phyloP scores from a whole-genome alignment of 2,113 vertebrate species.

The Bettongia penicillata region DNA sequence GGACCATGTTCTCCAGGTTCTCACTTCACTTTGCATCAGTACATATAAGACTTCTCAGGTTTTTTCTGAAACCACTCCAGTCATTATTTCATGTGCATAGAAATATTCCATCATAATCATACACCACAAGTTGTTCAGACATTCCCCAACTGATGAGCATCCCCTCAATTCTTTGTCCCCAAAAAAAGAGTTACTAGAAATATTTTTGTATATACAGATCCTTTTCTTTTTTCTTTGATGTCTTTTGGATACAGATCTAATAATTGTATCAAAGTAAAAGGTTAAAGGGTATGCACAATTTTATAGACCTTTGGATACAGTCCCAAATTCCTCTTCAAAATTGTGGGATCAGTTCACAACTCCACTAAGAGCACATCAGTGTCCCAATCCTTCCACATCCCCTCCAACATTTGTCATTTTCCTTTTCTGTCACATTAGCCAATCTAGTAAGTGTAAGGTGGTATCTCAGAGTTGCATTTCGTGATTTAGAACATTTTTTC shows the following conservation, averaged over 20 bases:
- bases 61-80: neutral
- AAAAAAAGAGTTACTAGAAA: neutral
- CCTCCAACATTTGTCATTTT: neutral
- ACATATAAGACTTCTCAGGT: neutral
- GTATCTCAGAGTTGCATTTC: neutral
- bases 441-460: neutral
- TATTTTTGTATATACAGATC: neutral
- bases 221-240: no score
- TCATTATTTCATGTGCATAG: neutral
- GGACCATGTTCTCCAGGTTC: neutral
- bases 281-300: neutral
- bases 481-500: neutral
- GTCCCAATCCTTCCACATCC: neutral
- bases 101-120: neutral
- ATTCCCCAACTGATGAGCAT: neutral
- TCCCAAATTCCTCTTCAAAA: neutral
- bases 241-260: neutral
- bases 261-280: neutral
- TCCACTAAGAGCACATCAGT: neutral
- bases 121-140: neutral
- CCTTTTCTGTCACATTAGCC: neutral
- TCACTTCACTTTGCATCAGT: neutral
- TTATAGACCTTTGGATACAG: neutral
- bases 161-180: neutral
- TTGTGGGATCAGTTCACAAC: neutral